phyloP scores from a whole-genome alignment of 2,797 vertebrate species.

The Bradypodion ventrale region DNA sequence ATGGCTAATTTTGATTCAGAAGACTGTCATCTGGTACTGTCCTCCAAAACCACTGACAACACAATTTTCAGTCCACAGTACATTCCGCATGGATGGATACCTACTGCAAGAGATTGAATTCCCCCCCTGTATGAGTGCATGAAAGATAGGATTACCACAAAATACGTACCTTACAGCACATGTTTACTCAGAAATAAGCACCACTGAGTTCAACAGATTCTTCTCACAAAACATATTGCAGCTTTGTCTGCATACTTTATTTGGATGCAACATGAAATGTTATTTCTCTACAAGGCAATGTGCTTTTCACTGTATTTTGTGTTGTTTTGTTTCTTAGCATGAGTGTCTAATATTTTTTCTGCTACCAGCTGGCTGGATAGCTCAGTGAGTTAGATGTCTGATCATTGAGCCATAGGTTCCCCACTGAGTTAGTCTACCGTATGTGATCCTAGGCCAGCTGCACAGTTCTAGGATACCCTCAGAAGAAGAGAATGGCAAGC shows the following conservation, averaged over 20 bases:
- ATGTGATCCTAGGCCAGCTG: too few relatives aligned
- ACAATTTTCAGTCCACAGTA: background rate
- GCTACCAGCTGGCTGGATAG: too few relatives aligned
- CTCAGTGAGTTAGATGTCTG: too few relatives aligned
- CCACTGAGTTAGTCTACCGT: too few relatives aligned
- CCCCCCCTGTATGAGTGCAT: fast-evolving
- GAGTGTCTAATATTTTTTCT: too few relatives aligned
- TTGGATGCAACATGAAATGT: background rate
- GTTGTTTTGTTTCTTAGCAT: too few relatives aligned
- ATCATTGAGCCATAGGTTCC: too few relatives aligned
- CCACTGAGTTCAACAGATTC: background rate
- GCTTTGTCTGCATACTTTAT: background rate
- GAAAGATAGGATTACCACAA: background rate
- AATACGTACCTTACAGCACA: background rate
- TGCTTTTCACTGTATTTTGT: background rate
- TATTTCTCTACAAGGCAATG: background rate
- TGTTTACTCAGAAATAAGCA: background rate
- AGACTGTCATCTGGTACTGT: background rate
- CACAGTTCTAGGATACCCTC: too few relatives aligned
- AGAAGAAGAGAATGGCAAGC: too few relatives aligned
- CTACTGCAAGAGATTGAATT: background rate
- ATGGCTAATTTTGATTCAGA: background rate
- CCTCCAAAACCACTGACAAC: background rate
- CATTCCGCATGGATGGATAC: fast-evolving
- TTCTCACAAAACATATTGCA: background rate